Base-by-base conservation (phyloP, 2,797 vertebrate species). In the Ctenopoma kingsleyae region DNA sequence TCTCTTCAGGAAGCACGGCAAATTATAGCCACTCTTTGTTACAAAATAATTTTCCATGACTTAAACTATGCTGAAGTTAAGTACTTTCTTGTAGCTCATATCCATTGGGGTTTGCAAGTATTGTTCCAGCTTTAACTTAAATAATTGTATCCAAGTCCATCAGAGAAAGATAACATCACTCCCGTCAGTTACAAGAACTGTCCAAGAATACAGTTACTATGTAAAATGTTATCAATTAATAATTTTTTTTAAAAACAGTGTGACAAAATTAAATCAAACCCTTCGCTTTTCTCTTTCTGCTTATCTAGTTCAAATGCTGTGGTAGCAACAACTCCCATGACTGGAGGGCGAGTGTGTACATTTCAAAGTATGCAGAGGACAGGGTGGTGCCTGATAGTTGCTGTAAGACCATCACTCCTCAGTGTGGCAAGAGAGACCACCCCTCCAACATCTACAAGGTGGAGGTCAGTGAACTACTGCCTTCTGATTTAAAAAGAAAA, bases 381-480 rank as follows among this genome's bases (percentile, higher is more conserved):
- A 90, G 95, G 62, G n/a, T 81, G 64, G 96, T 97, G 27, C 96
- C 96, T 0, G 96, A 97, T 84, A 97, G 96, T 91, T 97, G 96
- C 91, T 97, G 96, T 68, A 97, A 97, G 85, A 96, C 92, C 0
- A 78, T 95, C 60, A 96, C 94, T 19, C 69, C 38, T 0, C 23
- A 5, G 8, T 97, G 96, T 30, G 96, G 96, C 55, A 86, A 13
- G 47, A 92, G 95, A 64, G 92, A 94, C 78, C 96, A 97, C 83
- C 96, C 96, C 6, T 97, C 96, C 75, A 97, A 97, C 87, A 95
- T 97, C 91, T 97, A 96, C 91, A 96, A 95, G 75, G 95, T 96
- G 67, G 96, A 97, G 95, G 96, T 96, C 48, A 84, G 94, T 89
- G 25, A 12, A 23, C 4, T 12, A 8, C 8, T 38, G 1, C 2